phyloP scores from a whole-genome alignment of 2,113 vertebrate species.

The Pterocles burchelli region DNA sequence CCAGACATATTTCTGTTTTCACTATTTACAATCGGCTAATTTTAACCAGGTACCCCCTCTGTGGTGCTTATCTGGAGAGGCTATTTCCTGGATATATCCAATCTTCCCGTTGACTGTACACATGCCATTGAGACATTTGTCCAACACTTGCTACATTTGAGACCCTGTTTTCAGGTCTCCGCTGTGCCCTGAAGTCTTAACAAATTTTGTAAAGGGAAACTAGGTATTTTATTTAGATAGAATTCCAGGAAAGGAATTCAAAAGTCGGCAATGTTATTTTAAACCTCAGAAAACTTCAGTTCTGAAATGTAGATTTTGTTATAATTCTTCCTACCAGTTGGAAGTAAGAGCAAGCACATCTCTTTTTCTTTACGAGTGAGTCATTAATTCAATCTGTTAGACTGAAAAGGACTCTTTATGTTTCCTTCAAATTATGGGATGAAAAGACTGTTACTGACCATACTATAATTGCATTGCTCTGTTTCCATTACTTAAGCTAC shows the following conservation, averaged over 20 bases:
- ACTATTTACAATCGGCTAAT: neutral
- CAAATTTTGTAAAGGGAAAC: neutral
- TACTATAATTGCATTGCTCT: conserved; percentile 2
- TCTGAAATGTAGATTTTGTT: neutral
- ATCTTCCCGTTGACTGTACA: neutral
- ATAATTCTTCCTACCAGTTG: neutral
- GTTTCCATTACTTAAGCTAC: neutral
- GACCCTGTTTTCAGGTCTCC: neutral
- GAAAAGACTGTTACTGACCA: conserved; percentile 12
- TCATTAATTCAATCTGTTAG: neutral
- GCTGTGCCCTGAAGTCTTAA: neutral
- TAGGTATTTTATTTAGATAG: neutral
- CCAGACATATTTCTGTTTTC: neutral
- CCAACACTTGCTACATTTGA: accelerated
- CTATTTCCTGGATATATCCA: neutral
- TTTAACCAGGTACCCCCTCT: neutral
- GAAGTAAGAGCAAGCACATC: neutral
- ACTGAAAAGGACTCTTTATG: neutral
- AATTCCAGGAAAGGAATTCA: neutral
- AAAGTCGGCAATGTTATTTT: neutral
- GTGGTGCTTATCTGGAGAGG: neutral
- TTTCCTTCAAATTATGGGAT: neutral
- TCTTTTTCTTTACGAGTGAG: neutral
- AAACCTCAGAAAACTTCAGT: neutral
- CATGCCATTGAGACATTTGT: neutral